Conservation (phyloP, 2,113 vertebrate species). For the Leucosticte australis region DNA sequence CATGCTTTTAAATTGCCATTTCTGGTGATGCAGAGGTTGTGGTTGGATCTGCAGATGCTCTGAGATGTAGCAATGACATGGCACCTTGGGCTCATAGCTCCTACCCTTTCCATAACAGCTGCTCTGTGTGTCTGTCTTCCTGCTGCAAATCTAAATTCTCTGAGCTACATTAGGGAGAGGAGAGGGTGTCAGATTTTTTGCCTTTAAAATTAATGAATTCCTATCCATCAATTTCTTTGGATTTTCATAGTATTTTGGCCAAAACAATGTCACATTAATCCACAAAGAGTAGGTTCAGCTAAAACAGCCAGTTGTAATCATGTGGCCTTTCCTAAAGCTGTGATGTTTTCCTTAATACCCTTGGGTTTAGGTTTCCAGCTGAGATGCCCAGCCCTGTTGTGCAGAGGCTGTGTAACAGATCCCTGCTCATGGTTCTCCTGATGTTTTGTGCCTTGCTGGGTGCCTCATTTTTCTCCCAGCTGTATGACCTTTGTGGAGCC, state of each 20-base stretch:
- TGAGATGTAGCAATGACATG: background rate
- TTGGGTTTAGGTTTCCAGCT: background rate
- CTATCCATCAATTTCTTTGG: background rate
- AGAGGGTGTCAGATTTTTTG: background rate
- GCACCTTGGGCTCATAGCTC: background rate
- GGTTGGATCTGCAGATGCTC: background rate
- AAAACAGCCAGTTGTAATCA: background rate
- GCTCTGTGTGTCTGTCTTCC: background rate
- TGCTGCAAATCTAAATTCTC: background rate
- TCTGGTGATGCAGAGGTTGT: background rate
- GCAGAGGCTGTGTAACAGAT: background rate
- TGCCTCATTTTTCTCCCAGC: background rate
- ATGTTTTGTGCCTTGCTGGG: background rate
- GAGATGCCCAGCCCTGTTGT: background rate
- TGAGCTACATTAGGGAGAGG: background rate
- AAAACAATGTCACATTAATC: background rate
- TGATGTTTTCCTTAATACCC: background rate
- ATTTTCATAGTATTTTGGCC: background rate
- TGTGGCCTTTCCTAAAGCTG: background rate
- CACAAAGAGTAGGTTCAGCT: background rate
- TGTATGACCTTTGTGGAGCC: background rate
- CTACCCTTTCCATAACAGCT: background rate
- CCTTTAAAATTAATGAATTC: background rate
- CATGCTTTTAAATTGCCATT: background rate
- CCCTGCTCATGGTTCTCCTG: accelerated